These are phyloP conservation scores for Hydrochoerus hydrochaeris DNA, from an alignment of 2,113 vertebrate species.

Conservation along the genomic window DNA sequence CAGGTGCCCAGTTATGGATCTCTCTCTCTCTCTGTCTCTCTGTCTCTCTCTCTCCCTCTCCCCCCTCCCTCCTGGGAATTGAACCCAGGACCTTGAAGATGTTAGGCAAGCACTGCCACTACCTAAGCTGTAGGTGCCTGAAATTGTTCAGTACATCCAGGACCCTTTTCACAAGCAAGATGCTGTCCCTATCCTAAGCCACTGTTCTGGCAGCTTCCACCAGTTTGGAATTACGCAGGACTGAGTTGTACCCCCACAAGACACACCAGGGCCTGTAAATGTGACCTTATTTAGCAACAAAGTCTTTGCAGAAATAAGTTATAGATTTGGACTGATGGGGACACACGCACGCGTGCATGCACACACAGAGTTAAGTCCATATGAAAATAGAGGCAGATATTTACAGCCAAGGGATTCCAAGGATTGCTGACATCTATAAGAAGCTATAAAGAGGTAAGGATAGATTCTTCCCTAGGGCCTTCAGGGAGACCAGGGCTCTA, in stretches of 20 bases:
- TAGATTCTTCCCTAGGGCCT: background rate
- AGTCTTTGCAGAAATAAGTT: background rate
- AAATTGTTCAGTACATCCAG: background rate
- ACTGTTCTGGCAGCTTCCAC: background rate
- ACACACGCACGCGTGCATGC: background rate
- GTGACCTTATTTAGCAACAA: constrained; percentile 17
- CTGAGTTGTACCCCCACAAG: background rate
- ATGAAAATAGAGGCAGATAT: background rate
- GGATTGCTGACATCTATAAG: background rate
- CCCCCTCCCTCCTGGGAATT: background rate
- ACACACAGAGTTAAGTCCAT: background rate
- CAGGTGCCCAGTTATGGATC: background rate
- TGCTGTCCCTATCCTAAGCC: background rate
- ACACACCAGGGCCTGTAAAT: background rate
- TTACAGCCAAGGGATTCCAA: background rate
- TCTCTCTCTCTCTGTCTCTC: background rate
- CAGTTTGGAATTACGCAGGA: background rate
- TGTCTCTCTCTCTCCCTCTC: no score
- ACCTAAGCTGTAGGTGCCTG: background rate
- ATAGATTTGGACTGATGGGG: background rate
- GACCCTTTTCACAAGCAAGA: background rate
- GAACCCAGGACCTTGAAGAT: background rate
- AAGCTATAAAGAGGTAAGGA: background rate
- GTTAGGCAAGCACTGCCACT: background rate
- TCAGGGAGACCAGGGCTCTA: background rate